These are phyloP conservation scores for pig (Sus scrofa) DNA, from an alignment of 2,113 vertebrate genomes.

Conservation along the genomic window DNA sequence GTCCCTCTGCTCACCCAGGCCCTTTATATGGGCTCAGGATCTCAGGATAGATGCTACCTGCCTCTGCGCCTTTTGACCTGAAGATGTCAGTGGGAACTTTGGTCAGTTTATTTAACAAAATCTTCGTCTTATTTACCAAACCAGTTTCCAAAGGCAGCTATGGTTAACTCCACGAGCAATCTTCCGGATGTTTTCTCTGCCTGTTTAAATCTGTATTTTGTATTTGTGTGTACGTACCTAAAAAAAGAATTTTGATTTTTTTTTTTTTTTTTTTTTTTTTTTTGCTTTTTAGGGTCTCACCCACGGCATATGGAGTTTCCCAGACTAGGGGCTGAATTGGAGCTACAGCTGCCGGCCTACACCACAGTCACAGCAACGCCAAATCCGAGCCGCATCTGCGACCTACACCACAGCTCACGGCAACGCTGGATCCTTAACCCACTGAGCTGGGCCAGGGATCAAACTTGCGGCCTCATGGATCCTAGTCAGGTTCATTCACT, in stretches of 20 bases:
- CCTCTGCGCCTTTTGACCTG: background rate
- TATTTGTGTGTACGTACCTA: rapidly evolving
- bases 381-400: too few relatives aligned
- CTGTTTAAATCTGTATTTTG: rapidly evolving
- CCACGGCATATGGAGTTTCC: too few relatives aligned
- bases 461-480: too few relatives aligned
- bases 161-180: rapidly evolving
- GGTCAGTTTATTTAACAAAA: background rate
- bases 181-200: background rate
- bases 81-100: background rate
- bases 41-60: background rate
- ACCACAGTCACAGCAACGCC: too few relatives aligned
- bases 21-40: background rate
- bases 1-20: background rate
- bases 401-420: too few relatives aligned
- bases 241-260: background rate
- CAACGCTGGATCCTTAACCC: too few relatives aligned
- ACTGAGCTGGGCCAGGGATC: too few relatives aligned
- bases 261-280: too few relatives aligned
- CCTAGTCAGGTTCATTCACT: too few relatives aligned
- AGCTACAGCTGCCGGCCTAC: too few relatives aligned
- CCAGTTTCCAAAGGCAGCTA: rapidly evolving
- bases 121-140: rapidly evolving
- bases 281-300: too few relatives aligned
- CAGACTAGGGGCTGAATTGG: too few relatives aligned